phyloP scores from a whole-genome alignment of 2,888 invertebrate genomes.

The Apodemia hepburni region DNA sequence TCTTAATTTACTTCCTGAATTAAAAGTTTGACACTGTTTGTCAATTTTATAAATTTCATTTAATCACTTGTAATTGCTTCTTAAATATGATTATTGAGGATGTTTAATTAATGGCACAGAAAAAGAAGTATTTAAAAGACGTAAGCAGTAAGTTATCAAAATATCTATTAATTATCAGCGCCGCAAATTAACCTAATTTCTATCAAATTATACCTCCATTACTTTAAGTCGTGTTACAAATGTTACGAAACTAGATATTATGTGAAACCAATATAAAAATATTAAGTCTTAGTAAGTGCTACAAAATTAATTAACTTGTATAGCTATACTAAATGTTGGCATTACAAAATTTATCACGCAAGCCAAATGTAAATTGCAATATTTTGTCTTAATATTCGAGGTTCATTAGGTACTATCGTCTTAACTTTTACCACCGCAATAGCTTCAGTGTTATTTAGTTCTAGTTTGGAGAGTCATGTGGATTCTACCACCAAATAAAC shows the following conservation, averaged over 20 bases:
- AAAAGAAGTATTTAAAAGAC: neutral
- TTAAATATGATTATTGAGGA: no score
- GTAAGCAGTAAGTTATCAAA: neutral
- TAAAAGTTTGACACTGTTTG: no score
- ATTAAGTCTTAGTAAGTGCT: neutral
- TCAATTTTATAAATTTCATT: no score
- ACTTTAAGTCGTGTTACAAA: neutral
- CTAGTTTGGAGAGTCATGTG: no score
- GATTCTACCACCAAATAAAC: no score
- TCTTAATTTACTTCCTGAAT: no score
- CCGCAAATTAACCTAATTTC: neutral
- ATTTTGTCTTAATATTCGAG: neutral
- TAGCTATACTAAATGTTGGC: neutral
- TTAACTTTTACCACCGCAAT: no score
- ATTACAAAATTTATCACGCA: slow-evolving; percentile 1
- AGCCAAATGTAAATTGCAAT: neutral
- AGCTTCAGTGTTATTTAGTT: no score
- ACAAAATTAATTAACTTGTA: neutral
- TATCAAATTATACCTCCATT: neutral
- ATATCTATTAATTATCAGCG: neutral
- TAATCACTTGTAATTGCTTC: no score
- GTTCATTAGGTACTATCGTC: no score
- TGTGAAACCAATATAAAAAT: neutral
- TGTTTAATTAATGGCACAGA: neutral
- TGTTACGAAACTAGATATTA: neutral